Base-by-base conservation (phyloP, 2,888 invertebrate species). In the Tiliacea citrago region DNA sequence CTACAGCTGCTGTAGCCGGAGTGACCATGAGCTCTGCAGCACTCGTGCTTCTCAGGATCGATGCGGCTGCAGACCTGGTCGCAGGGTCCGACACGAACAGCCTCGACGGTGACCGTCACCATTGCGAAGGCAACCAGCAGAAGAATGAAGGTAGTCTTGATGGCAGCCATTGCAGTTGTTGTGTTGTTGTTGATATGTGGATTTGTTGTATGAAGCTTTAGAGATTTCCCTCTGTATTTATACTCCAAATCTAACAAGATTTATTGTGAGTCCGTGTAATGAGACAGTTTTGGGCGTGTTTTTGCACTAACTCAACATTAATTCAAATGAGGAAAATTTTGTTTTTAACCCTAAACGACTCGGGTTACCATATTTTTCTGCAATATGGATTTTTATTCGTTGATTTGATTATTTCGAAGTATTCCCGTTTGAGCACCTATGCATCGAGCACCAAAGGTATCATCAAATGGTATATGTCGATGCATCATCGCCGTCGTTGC, bases 71-170 rank as follows among this genome's bases (percentile, higher is more conserved):
- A 77, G 63, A 65, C 81, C 63, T 74, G 29, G 81, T 77, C 77
- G 21, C 77, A 77, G 51, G 74, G 21, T n/a, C n/a, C 39, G 12
- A 77, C 74, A 39, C 16, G 75, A 29, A 0, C 58, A 21, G 74
- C 77, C 39, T 58, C 75, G 12, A 81, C 47, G 45, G 63, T 58
- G 13, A 81, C 77, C 81, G 8, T 18, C 61, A 76, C 75, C 81
- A 81, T 81, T 13, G 75, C 74, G 47, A 74, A 81, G 47, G 75
- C 77, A 45, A 77, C 10, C 62, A 77, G 77, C 63, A 74, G 39
- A 39, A 77, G 74, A 13, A 77, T 13, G 47, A 77, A 74, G 47
- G 57, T n/a, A 8, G 77, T 81, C 63, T 77, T 77, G n/a, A 60
- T 47, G 0, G 74, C 63, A 13, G 75, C 75, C 82, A 78, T 76